Conservation (phyloP, 2,113 vertebrate species). For the Podilymbus podiceps region DNA sequence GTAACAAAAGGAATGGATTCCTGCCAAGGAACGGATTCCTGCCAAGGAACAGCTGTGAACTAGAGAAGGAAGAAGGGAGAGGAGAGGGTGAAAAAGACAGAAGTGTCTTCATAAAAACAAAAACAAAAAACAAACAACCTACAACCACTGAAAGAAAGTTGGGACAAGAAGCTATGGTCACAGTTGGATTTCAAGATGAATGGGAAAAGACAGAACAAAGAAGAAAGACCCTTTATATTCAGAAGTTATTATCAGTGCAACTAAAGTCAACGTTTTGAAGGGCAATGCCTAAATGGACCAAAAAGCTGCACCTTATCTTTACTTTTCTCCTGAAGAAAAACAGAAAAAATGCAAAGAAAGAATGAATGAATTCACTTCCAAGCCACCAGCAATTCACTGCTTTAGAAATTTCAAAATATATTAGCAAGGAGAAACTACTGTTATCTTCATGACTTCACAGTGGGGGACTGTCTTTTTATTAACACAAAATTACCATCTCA, state of each 20-base stretch:
- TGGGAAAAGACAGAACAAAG: neutral
- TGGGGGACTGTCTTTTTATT: neutral
- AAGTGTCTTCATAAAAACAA: neutral
- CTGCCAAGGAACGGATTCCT: neutral
- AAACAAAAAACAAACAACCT: too few species aligned
- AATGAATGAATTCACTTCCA: neutral
- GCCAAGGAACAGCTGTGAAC: neutral
- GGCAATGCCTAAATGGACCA: neutral
- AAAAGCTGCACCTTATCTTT: neutral
- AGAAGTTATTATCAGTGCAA: neutral
- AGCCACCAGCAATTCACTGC: too few species aligned
- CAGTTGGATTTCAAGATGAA: neutral
- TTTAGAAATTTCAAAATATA: neutral
- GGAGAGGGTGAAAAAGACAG: neutral
- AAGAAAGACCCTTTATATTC: neutral
- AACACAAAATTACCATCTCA: neutral
- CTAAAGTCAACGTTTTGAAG: neutral
- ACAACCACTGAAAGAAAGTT: neutral
- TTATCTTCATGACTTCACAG: neutral
- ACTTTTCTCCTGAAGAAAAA: neutral
- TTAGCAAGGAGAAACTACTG: neutral
- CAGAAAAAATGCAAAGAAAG: neutral
- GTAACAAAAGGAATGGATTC: neutral
- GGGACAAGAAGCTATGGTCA: neutral
- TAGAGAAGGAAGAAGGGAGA: neutral